These are phyloP conservation scores for Andrena dorsata DNA, from an alignment of 2,888 invertebrate genomes.

Conservation along the genomic window DNA sequence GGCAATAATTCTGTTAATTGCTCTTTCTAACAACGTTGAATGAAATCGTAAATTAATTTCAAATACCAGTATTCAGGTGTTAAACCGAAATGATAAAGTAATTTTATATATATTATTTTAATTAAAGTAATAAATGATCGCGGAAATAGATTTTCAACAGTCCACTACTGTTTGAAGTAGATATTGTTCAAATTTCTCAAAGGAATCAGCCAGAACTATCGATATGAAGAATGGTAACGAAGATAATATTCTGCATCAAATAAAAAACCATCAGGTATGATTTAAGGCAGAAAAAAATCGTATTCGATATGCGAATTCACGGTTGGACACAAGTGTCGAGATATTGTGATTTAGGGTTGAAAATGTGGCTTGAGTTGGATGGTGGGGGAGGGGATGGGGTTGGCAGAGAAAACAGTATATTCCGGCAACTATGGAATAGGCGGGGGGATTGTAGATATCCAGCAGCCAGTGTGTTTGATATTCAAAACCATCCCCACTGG, in stretches of 20 bases:
- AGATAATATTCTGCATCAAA: neutral
- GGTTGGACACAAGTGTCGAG: slow-evolving; percentile 57
- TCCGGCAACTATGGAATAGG: slow-evolving; percentile 28
- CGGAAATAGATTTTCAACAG: no score
- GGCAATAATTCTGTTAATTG: no score
- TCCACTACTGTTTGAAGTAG: no score
- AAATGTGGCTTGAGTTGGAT: slow-evolving; percentile 28
- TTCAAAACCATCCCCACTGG: slow-evolving; percentile 67
- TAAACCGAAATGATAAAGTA: no score
- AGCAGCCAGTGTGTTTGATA: slow-evolving; percentile 61
- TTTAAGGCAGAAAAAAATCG: slow-evolving; percentile 16
- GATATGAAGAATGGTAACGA: neutral
- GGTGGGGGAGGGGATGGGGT: slow-evolving; percentile 4
- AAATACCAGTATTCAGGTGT: no score
- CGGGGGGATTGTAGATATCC: slow-evolving; percentile 44
- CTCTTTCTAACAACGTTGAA: no score
- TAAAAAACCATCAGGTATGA: slow-evolving; percentile 10
- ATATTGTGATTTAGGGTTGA: slow-evolving; percentile 67
- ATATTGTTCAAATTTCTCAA: no score
- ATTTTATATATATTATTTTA: no score
- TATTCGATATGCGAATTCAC: slow-evolving; percentile 25
- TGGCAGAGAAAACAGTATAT: slow-evolving; percentile 35
- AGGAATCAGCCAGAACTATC: no score
- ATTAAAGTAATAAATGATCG: no score
- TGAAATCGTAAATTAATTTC: no score